Evolutionary conservation across 2,797 vertebrate species (phyloP), one percentile per base, ranked within the genome.

Genomic region (Eleutherodactylus coqui): DNA sequence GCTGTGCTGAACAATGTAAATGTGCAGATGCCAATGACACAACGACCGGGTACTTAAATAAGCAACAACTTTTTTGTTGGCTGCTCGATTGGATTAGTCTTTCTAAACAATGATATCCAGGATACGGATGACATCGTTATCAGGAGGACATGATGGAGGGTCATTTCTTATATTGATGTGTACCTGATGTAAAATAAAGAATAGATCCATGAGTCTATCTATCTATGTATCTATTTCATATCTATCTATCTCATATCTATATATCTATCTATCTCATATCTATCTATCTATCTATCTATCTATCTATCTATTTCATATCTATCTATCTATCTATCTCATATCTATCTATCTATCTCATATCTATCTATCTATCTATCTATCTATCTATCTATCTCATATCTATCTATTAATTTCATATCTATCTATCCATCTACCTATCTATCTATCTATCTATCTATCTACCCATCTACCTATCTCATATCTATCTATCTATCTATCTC

Each of bases 1-100:
- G 47, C 70, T 76, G 72, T 76, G 45, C 75, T 86, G 58, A 64
- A 32, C 85, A 76, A 41, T 67, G 58, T 82, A 86, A 82, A 82
- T 43, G 47, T n/a, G 27, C 43, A 10, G 41, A 58, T 41, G 80
- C 64, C 84, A 75, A 75, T 60, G 45, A 45, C 85, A 76, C 58
- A 53, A n/a, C 51, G 34, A 60, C 51, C 62, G 29, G 32, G 43
- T 76, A 76, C 17, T 76, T 27, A 82, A 55, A 51, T 19, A 41
- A 77, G 29, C 69, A 67, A 24, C 19, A 32, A 53, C 21, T 34
- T 77, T 34, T 77, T 41, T 73, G 49, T 80, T 70, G 13, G 29
- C 24, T 76, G 32, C 43, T 62, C 34, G 32, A 77, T 38, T 51
- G 78, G 45, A 32, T 51, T 16, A 75, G 43, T 78, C 29, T 58